Percentiles rank a stretch among this genome's conserved stretches.
These are phyloP conservation scores for Neogale vison DNA, from an alignment of 2,113 vertebrate species.

Conservation along the genomic window DNA sequence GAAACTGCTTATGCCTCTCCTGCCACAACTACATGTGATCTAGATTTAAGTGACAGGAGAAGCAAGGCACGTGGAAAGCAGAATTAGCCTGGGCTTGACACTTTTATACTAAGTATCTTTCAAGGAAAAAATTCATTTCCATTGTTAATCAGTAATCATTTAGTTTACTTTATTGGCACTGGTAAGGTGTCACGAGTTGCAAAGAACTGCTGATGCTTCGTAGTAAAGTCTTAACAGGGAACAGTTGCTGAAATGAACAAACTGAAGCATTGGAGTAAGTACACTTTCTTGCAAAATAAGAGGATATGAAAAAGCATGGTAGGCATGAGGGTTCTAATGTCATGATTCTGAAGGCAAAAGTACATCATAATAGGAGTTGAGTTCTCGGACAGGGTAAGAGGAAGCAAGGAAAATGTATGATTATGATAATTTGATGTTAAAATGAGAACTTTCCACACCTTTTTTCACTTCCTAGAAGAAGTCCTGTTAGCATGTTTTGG, in stretches of 20 bases:
- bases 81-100: background rate
- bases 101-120: background rate
- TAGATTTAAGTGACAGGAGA: background rate
- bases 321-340: conserved; percentile 34
- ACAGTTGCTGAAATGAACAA: conserved; percentile 15
- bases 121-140: background rate
- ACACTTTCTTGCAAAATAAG: conserved; percentile 66
- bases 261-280: background rate
- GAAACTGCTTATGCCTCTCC: background rate
- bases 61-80: background rate
- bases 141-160: conserved; percentile 59
- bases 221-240: background rate
- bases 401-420: conserved; percentile 30
- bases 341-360: conserved; percentile 44
- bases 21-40: background rate
- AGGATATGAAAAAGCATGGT: conserved; percentile 66
- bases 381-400: conserved; percentile 26
- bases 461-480: conserved; percentile 8
- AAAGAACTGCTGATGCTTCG: conserved; percentile 66
- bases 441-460: conserved; percentile 11
- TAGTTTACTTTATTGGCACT: conserved; percentile 45
- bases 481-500: background rate
- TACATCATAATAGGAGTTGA: background rate
- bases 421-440: conserved; percentile 5
- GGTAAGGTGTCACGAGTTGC: conserved; percentile 56